Conservation (phyloP, 2,113 vertebrate genomes). For the Aptenodytes patagonicus region DNA sequence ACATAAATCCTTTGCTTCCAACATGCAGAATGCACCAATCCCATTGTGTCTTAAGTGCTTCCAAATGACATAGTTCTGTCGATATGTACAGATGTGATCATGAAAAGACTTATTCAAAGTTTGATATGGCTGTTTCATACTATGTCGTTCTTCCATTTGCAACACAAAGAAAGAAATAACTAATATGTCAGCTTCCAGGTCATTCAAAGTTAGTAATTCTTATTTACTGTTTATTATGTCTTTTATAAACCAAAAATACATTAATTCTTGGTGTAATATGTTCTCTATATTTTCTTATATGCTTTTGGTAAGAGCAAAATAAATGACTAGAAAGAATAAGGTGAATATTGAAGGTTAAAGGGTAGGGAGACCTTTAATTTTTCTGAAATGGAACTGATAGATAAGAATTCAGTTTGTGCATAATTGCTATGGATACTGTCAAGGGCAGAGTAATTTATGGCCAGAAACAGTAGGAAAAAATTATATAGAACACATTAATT, state of each 20-base stretch:
- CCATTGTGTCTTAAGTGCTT: neutral
- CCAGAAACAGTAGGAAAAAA: neutral
- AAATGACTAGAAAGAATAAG: neutral
- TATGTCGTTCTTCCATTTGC: neutral
- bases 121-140: neutral
- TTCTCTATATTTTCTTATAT: neutral
- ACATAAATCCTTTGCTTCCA: neutral
- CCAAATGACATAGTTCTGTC: neutral
- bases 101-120: neutral
- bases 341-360: neutral
- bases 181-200: neutral
- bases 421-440: neutral
- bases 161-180: neutral
- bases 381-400: neutral
- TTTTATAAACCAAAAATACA: neutral
- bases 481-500: rapidly evolving
- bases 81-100: neutral
- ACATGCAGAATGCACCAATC: neutral
- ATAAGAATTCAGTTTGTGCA: neutral
- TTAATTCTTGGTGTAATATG: neutral
- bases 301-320: neutral
- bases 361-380: neutral
- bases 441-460: neutral
- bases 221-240: neutral
- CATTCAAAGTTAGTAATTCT: neutral